Conservation (phyloP, 2,113 vertebrate genomes). For the Engraulis encrasicolus region DNA sequence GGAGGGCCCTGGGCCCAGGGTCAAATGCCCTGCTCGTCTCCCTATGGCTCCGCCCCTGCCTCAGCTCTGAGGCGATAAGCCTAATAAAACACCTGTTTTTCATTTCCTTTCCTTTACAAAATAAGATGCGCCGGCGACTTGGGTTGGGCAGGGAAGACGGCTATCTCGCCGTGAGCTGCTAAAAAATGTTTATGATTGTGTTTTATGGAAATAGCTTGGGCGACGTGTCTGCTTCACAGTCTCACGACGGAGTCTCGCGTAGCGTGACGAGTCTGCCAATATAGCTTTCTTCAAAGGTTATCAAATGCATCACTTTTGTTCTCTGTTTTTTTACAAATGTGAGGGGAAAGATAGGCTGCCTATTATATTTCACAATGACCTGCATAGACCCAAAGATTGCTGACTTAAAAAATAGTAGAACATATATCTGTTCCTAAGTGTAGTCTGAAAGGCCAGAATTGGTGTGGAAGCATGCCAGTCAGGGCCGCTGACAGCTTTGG, state of each 20-base stretch:
- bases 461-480: too few relatives aligned
- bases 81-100: conserved; percentile 70
- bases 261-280: background rate
- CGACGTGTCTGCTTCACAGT: background rate
- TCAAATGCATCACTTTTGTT: background rate
- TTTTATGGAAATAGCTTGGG: conserved; percentile 24
- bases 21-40: too few relatives aligned
- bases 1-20: too few relatives aligned
- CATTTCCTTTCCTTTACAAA: conserved; percentile 78
- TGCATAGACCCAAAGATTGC: background rate
- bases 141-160: conserved; percentile 37
- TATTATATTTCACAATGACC: background rate
- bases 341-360: background rate
- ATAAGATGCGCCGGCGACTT: conserved; percentile 50
- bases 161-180: conserved; percentile 47
- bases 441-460: background rate
- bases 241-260: background rate
- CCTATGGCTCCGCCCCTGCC: too few relatives aligned
- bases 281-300: background rate
- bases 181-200: conserved; percentile 36
- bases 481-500: too few relatives aligned
- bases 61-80: conserved; percentile 67
- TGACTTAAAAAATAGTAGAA: background rate
- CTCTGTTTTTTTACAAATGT: background rate
- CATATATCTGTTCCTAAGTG: background rate